These are phyloP conservation scores for Phylloscopus collybita DNA, from an alignment of 2,797 vertebrate genomes.

Conservation along the genomic window DNA sequence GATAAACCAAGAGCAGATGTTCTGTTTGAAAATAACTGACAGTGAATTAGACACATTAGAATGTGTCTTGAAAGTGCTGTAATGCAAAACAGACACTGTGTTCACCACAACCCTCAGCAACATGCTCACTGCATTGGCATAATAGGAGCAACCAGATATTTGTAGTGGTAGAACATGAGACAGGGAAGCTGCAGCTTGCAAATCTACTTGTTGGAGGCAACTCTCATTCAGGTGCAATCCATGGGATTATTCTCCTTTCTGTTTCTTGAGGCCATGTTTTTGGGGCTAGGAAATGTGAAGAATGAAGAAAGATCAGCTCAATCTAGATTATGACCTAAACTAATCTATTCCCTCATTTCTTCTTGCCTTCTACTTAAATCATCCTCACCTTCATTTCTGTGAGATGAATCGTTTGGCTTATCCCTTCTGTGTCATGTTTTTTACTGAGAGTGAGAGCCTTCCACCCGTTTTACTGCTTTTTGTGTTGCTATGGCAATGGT, in stretches of 20 bases:
- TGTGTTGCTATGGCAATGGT: slow-evolving; percentile 15
- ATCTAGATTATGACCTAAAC: not conserved
- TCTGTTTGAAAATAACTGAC: not conserved
- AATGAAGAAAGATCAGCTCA: not conserved
- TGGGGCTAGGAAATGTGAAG: not conserved
- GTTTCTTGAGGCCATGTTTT: not conserved
- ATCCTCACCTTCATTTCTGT: not conserved
- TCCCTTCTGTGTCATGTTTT: not conserved
- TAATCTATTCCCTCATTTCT: not conserved
- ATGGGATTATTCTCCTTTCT: not conserved
- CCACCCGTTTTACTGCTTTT: not conserved
- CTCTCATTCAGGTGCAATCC: not conserved
- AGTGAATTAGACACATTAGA: not conserved
- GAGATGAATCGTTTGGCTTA: not conserved
- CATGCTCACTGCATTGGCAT: not conserved
- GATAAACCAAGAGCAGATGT: not conserved
- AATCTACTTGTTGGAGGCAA: not conserved
- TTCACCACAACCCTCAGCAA: not conserved
- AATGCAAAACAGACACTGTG: not conserved
- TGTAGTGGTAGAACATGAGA: not conserved
- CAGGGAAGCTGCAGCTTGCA: not conserved
- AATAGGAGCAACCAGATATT: not conserved
- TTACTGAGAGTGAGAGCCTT: not conserved
- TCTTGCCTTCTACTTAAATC: not conserved
- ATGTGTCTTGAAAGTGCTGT: not conserved